Evolutionary conservation across 2,888 invertebrate species (phyloP), one percentile per base, ranked within the genome.

Genomic region (Orchestes rusci): DNA sequence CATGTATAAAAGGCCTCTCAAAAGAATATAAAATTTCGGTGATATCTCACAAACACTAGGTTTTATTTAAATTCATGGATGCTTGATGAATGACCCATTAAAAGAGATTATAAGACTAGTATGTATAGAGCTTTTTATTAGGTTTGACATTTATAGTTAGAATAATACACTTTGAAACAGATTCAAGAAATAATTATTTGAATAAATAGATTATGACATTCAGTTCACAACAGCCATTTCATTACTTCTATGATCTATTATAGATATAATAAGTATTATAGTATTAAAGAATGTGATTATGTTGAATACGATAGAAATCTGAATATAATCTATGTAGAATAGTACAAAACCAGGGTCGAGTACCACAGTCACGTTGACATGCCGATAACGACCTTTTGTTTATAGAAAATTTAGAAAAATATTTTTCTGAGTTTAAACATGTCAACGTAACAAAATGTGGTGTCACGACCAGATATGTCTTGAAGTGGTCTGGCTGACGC

Each of bases 401-500:
- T 63, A 64, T 64, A 61, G 58, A 58, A 56, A 60, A 60, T 50
- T 60, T 65, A 66, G 61, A 65, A 66, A 65, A 66, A 66, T 66
- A 66, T 50, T 64, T 63, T 58, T 59, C 57, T 51, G 59, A 57
- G 59, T 30, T 55, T 54, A 51, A 50, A 56, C 68, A 65, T 65
- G 60, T 59, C 56, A 63, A 65, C 64, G 65, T 65, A 63, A 67
- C 65, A 23, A 61, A 52, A 7, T 53, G 52, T 62, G 60, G 53
- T 56, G 51, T 52, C 60, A 46, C 55, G 56, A 59, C 66, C 65
- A 60, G 69, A 68, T 69, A 69, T 69, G 69, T 69, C 64, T 68
- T 56, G 69, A 68, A 69, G 68, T 69, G 69, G 69, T 69, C 69
- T 65, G 64, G 66, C 65, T 44, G 55, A 52, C 56, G 55, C 59